Conservation (phyloP, 2,113 vertebrate genomes). For the Neodontobutis hainanensis region DNA sequence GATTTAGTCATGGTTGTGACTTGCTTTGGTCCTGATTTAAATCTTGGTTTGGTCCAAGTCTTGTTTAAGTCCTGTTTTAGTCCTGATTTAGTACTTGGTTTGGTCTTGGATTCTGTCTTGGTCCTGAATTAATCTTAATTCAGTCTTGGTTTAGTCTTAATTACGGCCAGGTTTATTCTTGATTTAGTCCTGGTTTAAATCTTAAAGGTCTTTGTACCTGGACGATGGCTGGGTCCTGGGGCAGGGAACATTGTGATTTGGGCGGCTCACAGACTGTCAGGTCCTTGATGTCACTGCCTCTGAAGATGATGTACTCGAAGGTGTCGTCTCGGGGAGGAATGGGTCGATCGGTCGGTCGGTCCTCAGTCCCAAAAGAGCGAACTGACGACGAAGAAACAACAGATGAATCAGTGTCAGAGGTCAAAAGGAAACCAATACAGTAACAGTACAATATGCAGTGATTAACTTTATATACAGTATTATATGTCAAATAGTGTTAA, state of each 20-base stretch:
- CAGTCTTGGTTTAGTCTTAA: too few species aligned
- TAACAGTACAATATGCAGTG: too few species aligned
- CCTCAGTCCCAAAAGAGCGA: conserved; percentile 95
- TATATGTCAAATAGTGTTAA: too few species aligned
- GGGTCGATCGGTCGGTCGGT: conserved; percentile 94
- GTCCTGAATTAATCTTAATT: too few species aligned
- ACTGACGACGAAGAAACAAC: conserved; percentile 63
- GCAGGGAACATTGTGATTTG: conserved; percentile 91
- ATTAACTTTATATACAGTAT: too few species aligned
- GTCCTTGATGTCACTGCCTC: conserved; percentile 97
- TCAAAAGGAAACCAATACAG: too few species aligned
- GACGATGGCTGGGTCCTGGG: conserved; percentile 97
- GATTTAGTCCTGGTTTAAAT: neutral
- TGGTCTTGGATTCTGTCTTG: too few species aligned
- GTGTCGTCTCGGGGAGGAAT: conserved; percentile 95
- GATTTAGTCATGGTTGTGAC: too few species aligned
- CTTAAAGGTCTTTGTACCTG: conserved; percentile 77
- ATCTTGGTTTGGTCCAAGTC: too few species aligned
- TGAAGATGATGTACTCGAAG: conserved; percentile 98
- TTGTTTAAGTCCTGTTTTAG: too few species aligned
- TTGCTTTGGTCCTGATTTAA: neutral
- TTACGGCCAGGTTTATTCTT: too few species aligned
- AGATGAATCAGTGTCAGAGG: neutral
- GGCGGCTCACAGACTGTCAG: conserved; percentile 97
- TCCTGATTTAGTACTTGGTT: neutral